phyloP scores from a whole-genome alignment of 2,113 vertebrate genomes.

The Myrmecobius fasciatus region DNA sequence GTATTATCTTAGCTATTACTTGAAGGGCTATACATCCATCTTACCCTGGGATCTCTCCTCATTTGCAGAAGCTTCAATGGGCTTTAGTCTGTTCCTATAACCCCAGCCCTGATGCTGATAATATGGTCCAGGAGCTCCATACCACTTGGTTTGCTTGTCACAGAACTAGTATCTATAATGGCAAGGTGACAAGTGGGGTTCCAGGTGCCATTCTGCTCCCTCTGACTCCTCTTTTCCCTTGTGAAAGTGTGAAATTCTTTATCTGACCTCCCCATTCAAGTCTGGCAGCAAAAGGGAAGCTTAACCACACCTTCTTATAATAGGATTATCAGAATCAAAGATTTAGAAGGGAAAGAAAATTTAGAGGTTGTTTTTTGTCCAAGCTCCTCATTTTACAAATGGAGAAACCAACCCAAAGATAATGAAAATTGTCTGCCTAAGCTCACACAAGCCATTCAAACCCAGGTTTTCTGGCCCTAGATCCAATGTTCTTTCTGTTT shows the following conservation, averaged over 20 bases:
- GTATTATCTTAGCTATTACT: not conserved
- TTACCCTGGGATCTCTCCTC: not conserved
- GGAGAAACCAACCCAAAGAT: not conserved
- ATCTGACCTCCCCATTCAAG: not conserved
- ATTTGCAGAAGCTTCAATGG: not conserved
- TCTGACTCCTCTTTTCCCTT: not conserved
- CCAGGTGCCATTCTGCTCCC: not conserved
- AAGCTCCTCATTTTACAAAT: not conserved
- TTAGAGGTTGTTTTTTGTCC: not conserved
- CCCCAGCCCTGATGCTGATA: not conserved
- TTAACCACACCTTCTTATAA: not conserved
- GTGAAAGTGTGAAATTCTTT: not conserved
- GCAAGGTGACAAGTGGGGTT: not conserved
- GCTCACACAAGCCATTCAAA: not conserved
- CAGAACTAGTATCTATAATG: not conserved
- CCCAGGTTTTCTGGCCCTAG: not conserved
- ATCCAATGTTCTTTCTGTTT: not conserved
- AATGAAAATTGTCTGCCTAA: not conserved
- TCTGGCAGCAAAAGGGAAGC: not conserved
- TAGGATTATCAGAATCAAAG: not conserved
- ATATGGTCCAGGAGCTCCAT: not conserved
- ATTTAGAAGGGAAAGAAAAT: not conserved
- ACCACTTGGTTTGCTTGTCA: not conserved
- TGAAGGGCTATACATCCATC: not conserved
- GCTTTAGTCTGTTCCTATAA: not conserved